Evolutionary conservation across 2,113 vertebrate species (phyloP).

Genomic region (Cathartes aura): DNA sequence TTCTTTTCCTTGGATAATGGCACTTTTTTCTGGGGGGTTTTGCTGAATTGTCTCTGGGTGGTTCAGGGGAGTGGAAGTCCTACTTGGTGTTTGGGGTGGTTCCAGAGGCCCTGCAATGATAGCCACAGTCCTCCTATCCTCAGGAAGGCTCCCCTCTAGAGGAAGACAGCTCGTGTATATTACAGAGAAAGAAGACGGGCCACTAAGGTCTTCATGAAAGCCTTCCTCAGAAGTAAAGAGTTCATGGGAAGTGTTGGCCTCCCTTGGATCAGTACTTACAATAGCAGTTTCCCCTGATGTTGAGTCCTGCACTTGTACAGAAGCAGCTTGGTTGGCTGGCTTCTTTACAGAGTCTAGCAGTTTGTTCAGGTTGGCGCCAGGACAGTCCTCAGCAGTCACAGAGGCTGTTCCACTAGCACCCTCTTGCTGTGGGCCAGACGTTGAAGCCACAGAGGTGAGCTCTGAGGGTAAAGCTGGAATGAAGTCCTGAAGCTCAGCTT

Average conservation of each 20-base stretch:
- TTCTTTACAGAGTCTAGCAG: not conserved
- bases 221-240: not conserved
- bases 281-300: not conserved
- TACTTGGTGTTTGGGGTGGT: not conserved
- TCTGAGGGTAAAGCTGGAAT: not conserved
- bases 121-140: not conserved
- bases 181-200: not conserved
- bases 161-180: not conserved
- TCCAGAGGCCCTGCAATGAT: not conserved
- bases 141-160: not conserved
- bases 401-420: not conserved
- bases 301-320: not conserved
- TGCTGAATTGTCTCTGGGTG: conserved; percentile 42
- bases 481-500: not conserved
- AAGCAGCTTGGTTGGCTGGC: not conserved
- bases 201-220: not conserved
- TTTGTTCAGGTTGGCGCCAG: not conserved
- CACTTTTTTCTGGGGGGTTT: not conserved
- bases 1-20: conserved; percentile 30
- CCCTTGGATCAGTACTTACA: not conserved
- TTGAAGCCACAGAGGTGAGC: not conserved
- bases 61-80: conserved; percentile 26
- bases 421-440: not conserved
- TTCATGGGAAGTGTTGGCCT: not conserved
- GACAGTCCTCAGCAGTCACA: not conserved